phyloP scores from a whole-genome alignment of 2,888 invertebrate genomes.

The Sesamia inferens region DNA sequence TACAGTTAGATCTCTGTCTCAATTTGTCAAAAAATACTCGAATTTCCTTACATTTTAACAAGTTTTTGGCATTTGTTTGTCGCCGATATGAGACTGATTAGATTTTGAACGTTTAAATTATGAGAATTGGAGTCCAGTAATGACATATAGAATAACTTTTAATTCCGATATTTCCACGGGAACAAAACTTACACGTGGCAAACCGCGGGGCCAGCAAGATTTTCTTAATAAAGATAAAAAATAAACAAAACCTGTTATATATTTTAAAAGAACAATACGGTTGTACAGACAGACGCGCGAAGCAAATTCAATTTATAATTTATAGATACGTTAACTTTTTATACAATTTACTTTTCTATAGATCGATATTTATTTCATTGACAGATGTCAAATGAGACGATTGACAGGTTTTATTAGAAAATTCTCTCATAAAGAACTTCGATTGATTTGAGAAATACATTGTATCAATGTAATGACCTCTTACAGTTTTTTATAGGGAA shows the following conservation, averaged over 20 bases:
- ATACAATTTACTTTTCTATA: constrained; percentile 9
- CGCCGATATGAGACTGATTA: too few species aligned
- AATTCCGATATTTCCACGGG: too few species aligned
- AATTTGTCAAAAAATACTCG: too few species aligned
- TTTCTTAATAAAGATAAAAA: not conserved
- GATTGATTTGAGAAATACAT: constrained; percentile 27
- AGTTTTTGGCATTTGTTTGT: too few species aligned
- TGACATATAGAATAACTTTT: too few species aligned
- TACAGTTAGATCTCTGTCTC: too few species aligned
- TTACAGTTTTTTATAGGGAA: constrained; percentile 32
- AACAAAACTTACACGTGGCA: too few species aligned
- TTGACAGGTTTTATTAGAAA: constrained; percentile 34
- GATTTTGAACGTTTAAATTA: too few species aligned
- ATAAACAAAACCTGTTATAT: not conserved
- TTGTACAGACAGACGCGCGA: not conserved
- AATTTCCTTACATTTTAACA: too few species aligned
- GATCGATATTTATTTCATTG: constrained; percentile 23
- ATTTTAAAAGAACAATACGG: not conserved
- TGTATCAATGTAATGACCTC: constrained; percentile 20
- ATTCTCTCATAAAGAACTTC: constrained; percentile 3
- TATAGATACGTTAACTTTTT: constrained; percentile 5
- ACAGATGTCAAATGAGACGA: constrained; percentile 19
- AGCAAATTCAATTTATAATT: not conserved
- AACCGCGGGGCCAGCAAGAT: too few species aligned
- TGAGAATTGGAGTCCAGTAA: too few species aligned